A percentile compares a stretch with the other conserved stretches of the same genome.
These are phyloP conservation scores for Rhagologus leucostigma DNA, from an alignment of 2,113 vertebrate species.

Conservation along the genomic window DNA sequence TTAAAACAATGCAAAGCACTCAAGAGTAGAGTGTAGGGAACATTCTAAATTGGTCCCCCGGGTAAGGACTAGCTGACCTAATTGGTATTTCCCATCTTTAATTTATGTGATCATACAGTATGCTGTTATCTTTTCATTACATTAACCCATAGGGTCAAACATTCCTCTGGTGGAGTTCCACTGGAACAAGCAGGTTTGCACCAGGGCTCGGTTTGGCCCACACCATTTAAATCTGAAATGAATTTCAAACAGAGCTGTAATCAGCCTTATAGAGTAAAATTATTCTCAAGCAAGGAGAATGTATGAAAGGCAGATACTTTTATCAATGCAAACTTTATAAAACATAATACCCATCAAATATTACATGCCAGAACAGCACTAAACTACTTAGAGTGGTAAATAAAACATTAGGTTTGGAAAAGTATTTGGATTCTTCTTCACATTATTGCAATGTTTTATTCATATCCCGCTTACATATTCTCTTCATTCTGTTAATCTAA, in stretches of 20 bases:
- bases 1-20: constrained; percentile 60
- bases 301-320: neutral
- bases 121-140: constrained; percentile 64
- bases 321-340: constrained; percentile 51
- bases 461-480: neutral
- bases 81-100: constrained; percentile 63
- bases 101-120: constrained; percentile 60
- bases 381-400: constrained; percentile 54
- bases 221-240: neutral
- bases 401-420: constrained; percentile 59
- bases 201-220: neutral
- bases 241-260: constrained; percentile 3
- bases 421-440: constrained; percentile 41
- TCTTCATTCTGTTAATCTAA: constrained; percentile 38
- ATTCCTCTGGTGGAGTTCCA: constrained; percentile 19
- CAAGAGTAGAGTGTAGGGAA: constrained; percentile 28
- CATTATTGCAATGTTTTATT: constrained; percentile 66
- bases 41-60: constrained; percentile 36
- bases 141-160: constrained; percentile 56
- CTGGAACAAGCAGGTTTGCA: neutral
- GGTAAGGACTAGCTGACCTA: constrained; percentile 52
- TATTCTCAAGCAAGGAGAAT: neutral
- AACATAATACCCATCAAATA: constrained; percentile 42
- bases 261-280: neutral
- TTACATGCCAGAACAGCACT: constrained; percentile 26